Conservation (phyloP, 2,113 vertebrate species). For the Rhinopomastus cyanomelas region DNA sequence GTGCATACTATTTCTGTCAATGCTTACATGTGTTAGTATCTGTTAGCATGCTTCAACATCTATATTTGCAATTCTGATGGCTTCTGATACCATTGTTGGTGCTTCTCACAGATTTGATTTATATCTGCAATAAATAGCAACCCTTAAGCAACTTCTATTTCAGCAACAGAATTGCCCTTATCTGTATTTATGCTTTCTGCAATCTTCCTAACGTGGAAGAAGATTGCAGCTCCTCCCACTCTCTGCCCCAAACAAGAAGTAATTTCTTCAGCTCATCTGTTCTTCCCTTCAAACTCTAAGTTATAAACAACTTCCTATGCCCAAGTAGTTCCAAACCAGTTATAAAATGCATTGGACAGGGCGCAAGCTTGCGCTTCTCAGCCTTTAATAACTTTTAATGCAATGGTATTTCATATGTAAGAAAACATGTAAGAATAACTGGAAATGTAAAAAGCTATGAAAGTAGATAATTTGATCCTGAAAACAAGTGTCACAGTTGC, state of each 20-base stretch:
- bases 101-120: not conserved
- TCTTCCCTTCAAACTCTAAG: not conserved
- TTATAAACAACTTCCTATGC: constrained; percentile 12
- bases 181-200: not conserved
- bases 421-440: not conserved
- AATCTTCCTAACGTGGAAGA: not conserved
- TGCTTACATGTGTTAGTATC: not conserved
- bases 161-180: not conserved
- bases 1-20: not conserved
- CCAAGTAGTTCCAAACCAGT: constrained; percentile 7
- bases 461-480: not conserved
- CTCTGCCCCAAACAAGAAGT: not conserved
- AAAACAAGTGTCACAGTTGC: not conserved
- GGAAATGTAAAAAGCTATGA: not conserved
- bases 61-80: not conserved
- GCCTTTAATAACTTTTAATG: not conserved
- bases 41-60: not conserved
- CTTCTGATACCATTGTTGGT: not conserved
- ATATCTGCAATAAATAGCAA: not conserved
- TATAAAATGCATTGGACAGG: not conserved
- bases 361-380: not conserved
- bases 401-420: not conserved
- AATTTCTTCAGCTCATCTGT: not conserved
- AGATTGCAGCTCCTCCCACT: not conserved
- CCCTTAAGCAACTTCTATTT: not conserved